Evolutionary conservation across 2,113 vertebrate species (phyloP), one percentile per base, ranked within the genome.

Genomic region (Cyanoramphus novaezelandiae): DNA sequence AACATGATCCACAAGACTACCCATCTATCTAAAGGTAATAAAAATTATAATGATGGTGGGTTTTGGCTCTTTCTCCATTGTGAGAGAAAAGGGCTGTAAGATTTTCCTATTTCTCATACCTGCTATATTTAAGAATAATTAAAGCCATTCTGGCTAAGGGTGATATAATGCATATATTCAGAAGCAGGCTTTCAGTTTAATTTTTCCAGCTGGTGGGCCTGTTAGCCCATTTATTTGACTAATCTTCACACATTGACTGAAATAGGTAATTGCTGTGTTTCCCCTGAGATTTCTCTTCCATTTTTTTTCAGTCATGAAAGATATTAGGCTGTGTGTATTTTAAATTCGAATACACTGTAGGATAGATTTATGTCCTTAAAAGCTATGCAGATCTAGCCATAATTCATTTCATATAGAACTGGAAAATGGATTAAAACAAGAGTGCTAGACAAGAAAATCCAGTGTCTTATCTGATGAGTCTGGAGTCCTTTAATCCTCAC

Each of bases 41-140:
- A 87, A 95, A 96, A 91, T 82, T 76, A 72, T 85, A 95, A 92
- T 79, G 86, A 70, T 71, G 77, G n/a, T 43, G 55, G 81, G 96
- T 92, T 97, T 88, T 68, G 55, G 81, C 86, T 92, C 39, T 59
- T 95, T 93, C 80, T 82, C 41, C 82, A 86, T 71, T 85, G 88
- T 94, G 79, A 63, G 76, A 86, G 89, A 93, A 84, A 80, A 97
- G 62, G 82, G 44, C 63, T 85, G 85, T 95, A 91, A 97, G 84
- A 91, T 96, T 97, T 97, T 97, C 94, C 93, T 92, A 94, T 94
- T 96, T 95, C 85, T 88, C 60, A 89, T 96, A 94, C 77, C 82
- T 92, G 86, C 59, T 92, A 65, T 90, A 96, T 95, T 97, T 95
- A 84, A 97, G 94, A 97, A 97, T 97, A 97, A 97, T 97, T 97